A percentile compares a stretch with the other conserved stretches of the same genome.
These are phyloP conservation scores for Ceratosolen fusciceps DNA, from an alignment of 1,140 invertebrate species.

Conservation along the genomic window DNA sequence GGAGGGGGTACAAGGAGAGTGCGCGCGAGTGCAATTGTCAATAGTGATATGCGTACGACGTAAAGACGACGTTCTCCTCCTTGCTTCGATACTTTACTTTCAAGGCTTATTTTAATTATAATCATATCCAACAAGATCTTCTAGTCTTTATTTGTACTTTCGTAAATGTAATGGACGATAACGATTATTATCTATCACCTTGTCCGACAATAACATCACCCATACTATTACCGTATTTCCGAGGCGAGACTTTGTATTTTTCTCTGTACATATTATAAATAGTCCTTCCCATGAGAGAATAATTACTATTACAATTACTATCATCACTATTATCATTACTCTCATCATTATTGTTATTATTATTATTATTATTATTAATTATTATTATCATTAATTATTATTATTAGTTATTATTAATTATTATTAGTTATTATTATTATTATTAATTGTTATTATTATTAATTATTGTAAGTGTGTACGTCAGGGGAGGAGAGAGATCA, in stretches of 20 bases:
- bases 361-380: too few relatives aligned
- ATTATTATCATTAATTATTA: too few relatives aligned
- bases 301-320: background rate
- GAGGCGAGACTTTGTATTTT: constrained; percentile 21
- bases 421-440: background rate
- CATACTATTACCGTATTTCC: background rate
- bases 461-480: too few relatives aligned
- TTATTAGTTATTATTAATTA: too few relatives aligned
- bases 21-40: constrained; percentile 25
- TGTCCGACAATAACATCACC: too few relatives aligned
- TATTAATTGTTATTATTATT: background rate
- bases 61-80: too few relatives aligned
- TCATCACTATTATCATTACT: too few relatives aligned
- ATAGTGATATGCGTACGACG: constrained; percentile 36
- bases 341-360: too few relatives aligned
- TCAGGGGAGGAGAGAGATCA: too few relatives aligned
- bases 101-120: constrained; percentile 31
- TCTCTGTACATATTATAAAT: constrained; percentile 10
- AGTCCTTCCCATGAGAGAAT: background rate
- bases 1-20: too few relatives aligned
- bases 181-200: background rate
- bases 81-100: constrained; percentile 5
- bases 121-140: constrained; percentile 61
- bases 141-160: constrained; percentile 67
- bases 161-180: constrained; percentile 53